Evolutionary conservation across 1,140 invertebrate genomes (phyloP), one percentile per base, ranked within the genome.

Genomic region (Scylla paramamosain): DNA sequence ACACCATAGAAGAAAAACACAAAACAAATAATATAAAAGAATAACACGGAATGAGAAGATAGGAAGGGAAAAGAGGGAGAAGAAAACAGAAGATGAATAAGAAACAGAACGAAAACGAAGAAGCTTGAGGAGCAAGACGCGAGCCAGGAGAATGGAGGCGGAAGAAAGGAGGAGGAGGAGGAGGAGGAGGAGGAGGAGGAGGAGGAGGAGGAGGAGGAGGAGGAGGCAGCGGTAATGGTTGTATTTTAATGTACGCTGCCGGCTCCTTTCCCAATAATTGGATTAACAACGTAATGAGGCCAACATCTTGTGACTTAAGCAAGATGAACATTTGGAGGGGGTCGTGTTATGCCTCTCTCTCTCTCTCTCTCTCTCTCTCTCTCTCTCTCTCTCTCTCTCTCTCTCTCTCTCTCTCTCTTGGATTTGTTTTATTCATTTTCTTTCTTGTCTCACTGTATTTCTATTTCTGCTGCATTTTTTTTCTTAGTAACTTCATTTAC

Each of bases 201-300:
- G 84, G 25, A 6, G 48, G 84, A n/a, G 59, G 84, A 16, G 1
- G 29, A 46, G 20, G 12, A 52, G 52, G 59, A 48, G 84, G 29
- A 20, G 31, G 48, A 39, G 46, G 88, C 28, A 4, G 14, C 67
- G 93, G 88, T 94, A 91, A 94, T 94, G 93, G 88, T 84, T 39
- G 93, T 94, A 84, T 94, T 84, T 94, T 94, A 94, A 94, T 91
- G 93, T 94, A 32, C 32, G 88, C 52, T 83, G 93, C 93, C 87
- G 87, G 93, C 67, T 91, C 93, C 59, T 94, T 84, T 94, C 93
- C 89, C 93, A 94, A 94, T 94, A 94, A 94, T 94, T 94, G 93
- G 93, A 94, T 94, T 94, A 94, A 94, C 90, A 91, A 86, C 77
- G 28, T 94, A 94, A 94, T 94, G 93, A 94, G 93, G 59, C 88